phyloP scores from a whole-genome alignment of 2,888 invertebrate species.

The Stratiomys singularior region DNA sequence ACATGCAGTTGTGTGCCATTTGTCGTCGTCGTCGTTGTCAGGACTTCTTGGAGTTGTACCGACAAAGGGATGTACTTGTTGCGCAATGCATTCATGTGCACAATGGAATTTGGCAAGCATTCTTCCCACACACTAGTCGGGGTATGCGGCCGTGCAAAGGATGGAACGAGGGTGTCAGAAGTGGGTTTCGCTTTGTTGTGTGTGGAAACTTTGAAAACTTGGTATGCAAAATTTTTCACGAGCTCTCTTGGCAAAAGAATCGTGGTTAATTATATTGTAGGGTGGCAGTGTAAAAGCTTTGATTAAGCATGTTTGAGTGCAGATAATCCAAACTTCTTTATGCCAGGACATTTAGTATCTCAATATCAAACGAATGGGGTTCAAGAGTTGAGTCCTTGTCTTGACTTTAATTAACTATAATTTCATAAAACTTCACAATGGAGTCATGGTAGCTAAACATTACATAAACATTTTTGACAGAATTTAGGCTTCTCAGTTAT shows the following conservation, averaged over 20 bases:
- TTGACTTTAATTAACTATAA: too few relatives aligned
- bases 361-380: too few relatives aligned
- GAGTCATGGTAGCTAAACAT: too few relatives aligned
- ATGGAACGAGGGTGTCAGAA: too few relatives aligned
- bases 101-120: constrained; percentile 37
- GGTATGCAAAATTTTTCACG: not conserved
- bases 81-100: constrained; percentile 29
- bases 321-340: not conserved
- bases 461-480: too few relatives aligned
- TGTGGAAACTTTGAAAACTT: not conserved
- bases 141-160: not conserved
- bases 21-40: constrained; percentile 11
- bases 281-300: not conserved
- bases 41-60: not conserved
- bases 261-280: not conserved
- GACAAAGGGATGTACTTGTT: constrained; percentile 31
- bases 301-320: not conserved
- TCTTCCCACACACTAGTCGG: not conserved
- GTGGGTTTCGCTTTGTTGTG: not conserved
- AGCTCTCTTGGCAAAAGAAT: not conserved
- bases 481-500: too few relatives aligned
- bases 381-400: too few relatives aligned
- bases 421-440: too few relatives aligned
- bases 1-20: constrained; percentile 15
- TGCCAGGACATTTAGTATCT: too few relatives aligned